Evolutionary conservation across 2,113 vertebrate species (phyloP), one percentile per base, ranked within the genome.

Genomic region (Proterorhinus semilunaris): DNA sequence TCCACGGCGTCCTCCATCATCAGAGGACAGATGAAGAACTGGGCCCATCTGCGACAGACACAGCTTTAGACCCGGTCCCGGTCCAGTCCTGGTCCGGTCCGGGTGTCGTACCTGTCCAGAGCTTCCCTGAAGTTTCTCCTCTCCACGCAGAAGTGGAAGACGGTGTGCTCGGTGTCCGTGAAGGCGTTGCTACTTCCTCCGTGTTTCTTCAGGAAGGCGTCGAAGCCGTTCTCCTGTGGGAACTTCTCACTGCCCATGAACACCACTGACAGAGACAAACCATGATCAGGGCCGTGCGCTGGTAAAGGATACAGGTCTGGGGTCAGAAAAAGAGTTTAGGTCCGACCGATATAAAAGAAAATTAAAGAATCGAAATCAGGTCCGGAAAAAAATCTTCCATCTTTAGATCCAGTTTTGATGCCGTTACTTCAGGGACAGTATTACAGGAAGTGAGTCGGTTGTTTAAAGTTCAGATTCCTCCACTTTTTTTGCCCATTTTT

Each of bases 241-340:
- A 96, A 99, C 83, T 97, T 98, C 87, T 96, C 91, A 83, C 97
- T 99, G 82, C 97, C 98, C 97, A 99, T 99, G 51, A 99, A 99
- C 2, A 36, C 27, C 27, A 36, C 27, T 36, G 27, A 36, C 27
- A 36, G 27, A 36, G 27, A 36, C 27, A 36, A 36, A 36, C 27
- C 27, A 36, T 36, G 27, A 36, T 36, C 4, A 36, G 27, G 27
- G 27, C 27, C 4, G 27, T 1, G 27, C 4, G 0, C 27, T 0
- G 27, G 2, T 36, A 36, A 36, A 36, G 2, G 27, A 36, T 36
- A 36, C 27, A 36, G 27, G 27, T 36, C 27, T 36, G 27, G 27
- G 1, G 27, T 27, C 27, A 27, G 27, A 27, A 27, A 27, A 27
- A 27, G 27, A 36, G 27, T 36, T 36, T 36, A 36, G 27, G 27